phyloP scores from a whole-genome alignment of 2,113 vertebrate species.

The Glareola pratincola region DNA sequence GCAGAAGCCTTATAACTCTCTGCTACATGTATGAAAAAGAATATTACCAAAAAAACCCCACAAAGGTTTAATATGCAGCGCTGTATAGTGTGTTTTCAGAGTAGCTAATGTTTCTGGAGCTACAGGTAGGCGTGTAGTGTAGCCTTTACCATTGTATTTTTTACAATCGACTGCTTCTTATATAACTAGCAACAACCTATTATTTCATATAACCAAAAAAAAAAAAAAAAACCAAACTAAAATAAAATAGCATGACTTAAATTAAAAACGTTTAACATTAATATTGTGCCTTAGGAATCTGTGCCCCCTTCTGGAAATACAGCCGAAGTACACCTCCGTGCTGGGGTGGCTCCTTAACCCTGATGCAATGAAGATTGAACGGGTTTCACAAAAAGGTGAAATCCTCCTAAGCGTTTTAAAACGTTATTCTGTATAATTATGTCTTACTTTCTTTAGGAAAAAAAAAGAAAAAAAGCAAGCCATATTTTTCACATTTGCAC shows the following conservation, averaged over 20 bases:
- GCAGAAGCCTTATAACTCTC: slow-evolving; percentile 75
- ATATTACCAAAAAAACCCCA: slow-evolving; percentile 66
- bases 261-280: slow-evolving; percentile 68
- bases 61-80: slow-evolving; percentile 38
- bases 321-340: slow-evolving; percentile 66
- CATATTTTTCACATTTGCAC: slow-evolving; percentile 78
- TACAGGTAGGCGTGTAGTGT: slow-evolving; percentile 65
- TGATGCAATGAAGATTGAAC: slow-evolving; percentile 25
- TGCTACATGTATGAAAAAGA: slow-evolving; percentile 66
- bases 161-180: slow-evolving; percentile 75
- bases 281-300: slow-evolving; percentile 87
- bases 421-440: slow-evolving; percentile 76
- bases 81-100: slow-evolving; percentile 51
- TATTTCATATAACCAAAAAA: slow-evolving; percentile 69
- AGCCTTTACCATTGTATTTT: slow-evolving; percentile 73
- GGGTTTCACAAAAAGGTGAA: slow-evolving; percentile 54
- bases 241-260: slow-evolving; percentile 80
- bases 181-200: slow-evolving; percentile 70
- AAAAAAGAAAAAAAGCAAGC: slow-evolving; percentile 69
- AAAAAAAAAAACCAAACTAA: slow-evolving; percentile 8
- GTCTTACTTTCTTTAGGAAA: slow-evolving; percentile 72
- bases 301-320: slow-evolving; percentile 77
- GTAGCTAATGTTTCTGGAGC: slow-evolving; percentile 41
- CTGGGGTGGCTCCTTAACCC: slow-evolving; percentile 22
- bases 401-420: slow-evolving; percentile 70